Evolutionary conservation across 2,797 vertebrate genomes (phyloP), one percentile per base, ranked within the genome.

Genomic region (Enteromius mattozi): DNA sequence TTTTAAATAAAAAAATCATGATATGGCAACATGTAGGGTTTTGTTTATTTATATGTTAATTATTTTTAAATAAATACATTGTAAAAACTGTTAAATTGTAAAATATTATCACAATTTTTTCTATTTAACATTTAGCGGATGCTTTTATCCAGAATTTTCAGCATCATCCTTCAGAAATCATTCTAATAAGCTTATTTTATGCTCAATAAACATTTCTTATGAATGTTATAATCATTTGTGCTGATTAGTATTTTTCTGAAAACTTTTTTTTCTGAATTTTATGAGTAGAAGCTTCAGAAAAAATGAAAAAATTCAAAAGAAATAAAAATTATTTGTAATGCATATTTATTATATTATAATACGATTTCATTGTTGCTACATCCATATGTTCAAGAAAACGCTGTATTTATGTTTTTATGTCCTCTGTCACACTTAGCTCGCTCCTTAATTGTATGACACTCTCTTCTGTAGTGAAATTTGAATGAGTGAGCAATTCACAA

Each of bases 401-500:
- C 7, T 7, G 3, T 21, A 1, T 21, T 37, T 27, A 6, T 63
- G 30, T 66, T 4, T 71, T 4, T 71, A 2, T 72, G 42, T 2
- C 9, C 16, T 45, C 7, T 51, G 71, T 33, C 45, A 49, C 4
- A 0, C 10, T 72, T 30, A 33, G 45, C 27, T 35, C 21, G 19
- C 49, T 66, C 3, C 7, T 69, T 68, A 49, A 21, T n/a, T 19
- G n/a, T 56, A 56, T 24, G 3, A 6, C 35, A 30, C 27, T 61
- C 21, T 14, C 27, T 47, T 81, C 54, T 81, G 69, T 49, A 16
- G 19, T 61, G 54, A 82, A 72, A 35, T 49, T 45, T 80, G 61
- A 68, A 51, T n/a, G 40, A 72, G 24, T 16, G n/a, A 71, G 79
- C 33, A 24, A 21, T 79, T 49, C 59, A 33, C 42, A 49, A 10